These are phyloP conservation scores for Phoeniculus purpureus DNA, from an alignment of 2,797 vertebrate genomes.

Conservation along the genomic window DNA sequence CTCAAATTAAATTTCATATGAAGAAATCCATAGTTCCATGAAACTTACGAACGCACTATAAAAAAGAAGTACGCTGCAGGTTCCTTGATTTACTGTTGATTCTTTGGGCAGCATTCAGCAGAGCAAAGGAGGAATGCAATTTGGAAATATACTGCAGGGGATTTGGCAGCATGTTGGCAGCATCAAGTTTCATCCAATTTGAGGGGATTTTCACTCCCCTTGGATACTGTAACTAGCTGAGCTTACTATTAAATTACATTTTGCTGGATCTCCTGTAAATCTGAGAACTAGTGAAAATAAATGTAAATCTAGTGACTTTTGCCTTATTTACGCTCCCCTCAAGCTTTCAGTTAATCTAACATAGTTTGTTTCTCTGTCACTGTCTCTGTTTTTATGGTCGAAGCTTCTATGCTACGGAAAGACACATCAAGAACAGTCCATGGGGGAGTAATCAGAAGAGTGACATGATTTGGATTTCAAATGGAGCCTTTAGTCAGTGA, in stretches of 20 bases:
- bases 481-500: background rate
- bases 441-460: background rate
- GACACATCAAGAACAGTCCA: background rate
- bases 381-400: background rate
- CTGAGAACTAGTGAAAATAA: constrained; percentile 41
- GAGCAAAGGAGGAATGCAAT: constrained; percentile 38
- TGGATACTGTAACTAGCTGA: constrained; percentile 17
- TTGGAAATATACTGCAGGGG: constrained; percentile 38
- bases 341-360: constrained; percentile 41
- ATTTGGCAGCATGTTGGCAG: constrained; percentile 27
- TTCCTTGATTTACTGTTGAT: constrained; percentile 56
- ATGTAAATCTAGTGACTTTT: constrained; percentile 15
- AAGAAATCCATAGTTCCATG: constrained; percentile 42
- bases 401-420: background rate
- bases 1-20: constrained; percentile 51
- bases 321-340: constrained; percentile 3
- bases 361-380: constrained; percentile 31
- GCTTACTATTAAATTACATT: constrained; percentile 34
- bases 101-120: constrained; percentile 29
- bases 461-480: background rate
- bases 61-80: constrained; percentile 3
- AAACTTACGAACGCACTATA: constrained; percentile 23
- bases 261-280: constrained; percentile 35
- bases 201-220: constrained; percentile 49
- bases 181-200: constrained; percentile 53